These are phyloP conservation scores for Drosophila picticornis DNA, from an alignment of 2,888 invertebrate species.

Conservation along the genomic window DNA sequence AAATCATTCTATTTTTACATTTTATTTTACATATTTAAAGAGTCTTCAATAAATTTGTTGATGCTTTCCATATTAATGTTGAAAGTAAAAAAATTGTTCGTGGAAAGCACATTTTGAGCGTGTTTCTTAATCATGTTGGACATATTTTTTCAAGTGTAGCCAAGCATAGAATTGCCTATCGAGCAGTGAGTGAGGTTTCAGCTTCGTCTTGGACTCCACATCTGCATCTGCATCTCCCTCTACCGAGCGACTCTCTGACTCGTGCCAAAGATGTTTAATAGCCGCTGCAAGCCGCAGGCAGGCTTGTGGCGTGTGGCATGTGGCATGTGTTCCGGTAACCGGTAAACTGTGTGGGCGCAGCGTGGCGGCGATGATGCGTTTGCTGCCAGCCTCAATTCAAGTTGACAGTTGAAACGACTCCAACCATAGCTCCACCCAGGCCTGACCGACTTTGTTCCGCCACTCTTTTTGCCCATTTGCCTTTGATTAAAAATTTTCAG, in stretches of 20 bases:
- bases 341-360: conserved; percentile 64
- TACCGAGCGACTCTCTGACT: conserved; percentile 37
- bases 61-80: not conserved
- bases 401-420: conserved; percentile 71
- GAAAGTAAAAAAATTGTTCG: not conserved
- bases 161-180: conserved; percentile 18
- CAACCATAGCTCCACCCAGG: conserved; percentile 54
- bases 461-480: conserved; percentile 52
- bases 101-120: not conserved
- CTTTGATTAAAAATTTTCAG: conserved; percentile 79
- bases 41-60: not conserved
- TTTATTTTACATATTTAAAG: not conserved
- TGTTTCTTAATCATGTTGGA: not conserved
- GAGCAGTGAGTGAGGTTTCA: conserved; percentile 21
- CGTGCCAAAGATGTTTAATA: conserved; percentile 80
- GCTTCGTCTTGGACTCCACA: conserved; percentile 15
- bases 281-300: conserved; percentile 56
- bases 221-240: conserved; percentile 19
- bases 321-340: conserved; percentile 23
- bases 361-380: conserved; percentile 40
- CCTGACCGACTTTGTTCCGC: conserved; percentile 62
- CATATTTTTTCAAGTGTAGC: not conserved
- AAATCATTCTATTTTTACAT: not conserved
- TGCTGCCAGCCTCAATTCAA: conserved; percentile 61
- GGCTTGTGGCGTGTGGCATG: conserved; percentile 14